Conservation (phyloP, 2,113 vertebrate genomes). For the Sylvietta virens region DNA sequence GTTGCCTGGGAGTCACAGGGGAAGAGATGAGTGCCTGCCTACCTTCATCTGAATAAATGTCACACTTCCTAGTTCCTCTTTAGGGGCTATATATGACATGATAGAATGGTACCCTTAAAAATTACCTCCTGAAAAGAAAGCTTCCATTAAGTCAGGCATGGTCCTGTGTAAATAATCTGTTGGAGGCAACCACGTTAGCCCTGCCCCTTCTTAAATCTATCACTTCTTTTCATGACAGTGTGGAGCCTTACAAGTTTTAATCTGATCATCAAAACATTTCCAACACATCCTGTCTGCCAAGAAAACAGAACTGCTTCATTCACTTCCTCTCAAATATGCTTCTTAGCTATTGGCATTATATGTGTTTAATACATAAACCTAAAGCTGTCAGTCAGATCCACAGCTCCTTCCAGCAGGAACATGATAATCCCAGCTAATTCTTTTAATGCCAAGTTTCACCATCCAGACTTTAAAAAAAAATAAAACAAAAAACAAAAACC, state of each 20-base stretch:
- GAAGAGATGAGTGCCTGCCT: slow-evolving; percentile 12
- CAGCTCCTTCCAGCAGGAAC: not conserved
- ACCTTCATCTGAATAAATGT: slow-evolving; percentile 38
- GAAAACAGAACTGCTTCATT: not conserved
- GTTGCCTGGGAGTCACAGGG: slow-evolving; percentile 27
- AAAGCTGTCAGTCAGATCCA: not conserved
- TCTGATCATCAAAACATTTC: not conserved
- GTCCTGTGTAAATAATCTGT: not conserved
- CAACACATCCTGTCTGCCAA: not conserved
- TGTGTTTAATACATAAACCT: not conserved
- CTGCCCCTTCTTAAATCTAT: not conserved
- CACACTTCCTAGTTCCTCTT: slow-evolving; percentile 36
- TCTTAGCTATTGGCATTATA: not conserved
- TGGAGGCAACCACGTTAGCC: not conserved
- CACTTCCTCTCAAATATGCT: not conserved
- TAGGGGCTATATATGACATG: not conserved
- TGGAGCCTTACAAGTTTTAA: not conserved
- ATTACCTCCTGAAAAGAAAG: not conserved
- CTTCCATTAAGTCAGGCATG: not conserved
- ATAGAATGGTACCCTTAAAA: not conserved
- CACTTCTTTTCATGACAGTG: not conserved
- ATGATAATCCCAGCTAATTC: not conserved
- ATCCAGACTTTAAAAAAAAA: not conserved
- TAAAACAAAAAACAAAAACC: no score
- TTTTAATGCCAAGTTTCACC: not conserved